These are phyloP conservation scores for Hesperia comma DNA, from an alignment of 2,888 invertebrate species.

Conservation along the genomic window DNA sequence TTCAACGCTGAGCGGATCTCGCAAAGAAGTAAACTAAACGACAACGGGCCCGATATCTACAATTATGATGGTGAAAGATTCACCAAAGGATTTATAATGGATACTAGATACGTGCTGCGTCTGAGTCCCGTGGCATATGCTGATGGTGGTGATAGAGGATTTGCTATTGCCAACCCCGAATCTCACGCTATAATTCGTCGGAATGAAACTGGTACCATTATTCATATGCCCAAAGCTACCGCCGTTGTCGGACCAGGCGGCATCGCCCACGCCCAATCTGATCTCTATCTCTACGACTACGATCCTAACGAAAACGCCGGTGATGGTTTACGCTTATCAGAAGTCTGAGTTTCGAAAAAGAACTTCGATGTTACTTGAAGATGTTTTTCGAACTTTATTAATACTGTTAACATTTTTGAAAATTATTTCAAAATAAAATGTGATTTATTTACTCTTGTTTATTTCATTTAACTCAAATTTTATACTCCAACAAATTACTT, in stretches of 20 bases:
- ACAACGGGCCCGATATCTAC: conserved; percentile 55
- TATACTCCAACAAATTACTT: background rate
- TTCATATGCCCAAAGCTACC: conserved; percentile 87
- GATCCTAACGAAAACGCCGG: conserved; percentile 46
- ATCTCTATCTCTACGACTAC: conserved; percentile 84
- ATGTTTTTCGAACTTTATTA: conserved; percentile 57
- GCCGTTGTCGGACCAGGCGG: conserved; percentile 91
- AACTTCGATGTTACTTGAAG: conserved; percentile 75
- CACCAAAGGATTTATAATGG: conserved; percentile 52
- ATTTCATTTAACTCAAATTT: background rate
- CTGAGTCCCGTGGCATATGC: conserved; percentile 88
- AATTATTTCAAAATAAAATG: background rate
- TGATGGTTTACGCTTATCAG: conserved; percentile 31
- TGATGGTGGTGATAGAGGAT: conserved; percentile 86
- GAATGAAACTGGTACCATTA: conserved; percentile 85
- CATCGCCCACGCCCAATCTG: conserved; percentile 89
- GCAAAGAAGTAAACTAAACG: conserved; percentile 48
- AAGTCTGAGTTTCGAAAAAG: conserved; percentile 54
- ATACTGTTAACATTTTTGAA: background rate
- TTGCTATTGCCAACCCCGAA: conserved; percentile 88
- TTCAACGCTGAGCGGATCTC: conserved; percentile 50
- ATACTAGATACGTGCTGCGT: conserved; percentile 58
- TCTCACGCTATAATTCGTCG: conserved; percentile 86
- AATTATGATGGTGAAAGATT: conserved; percentile 65
- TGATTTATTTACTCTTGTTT: background rate